A percentile compares a stretch with the other conserved stretches of the same genome.
phyloP scores from a whole-genome alignment of 1,140 invertebrate species.

The Sminthurides bifidus region DNA sequence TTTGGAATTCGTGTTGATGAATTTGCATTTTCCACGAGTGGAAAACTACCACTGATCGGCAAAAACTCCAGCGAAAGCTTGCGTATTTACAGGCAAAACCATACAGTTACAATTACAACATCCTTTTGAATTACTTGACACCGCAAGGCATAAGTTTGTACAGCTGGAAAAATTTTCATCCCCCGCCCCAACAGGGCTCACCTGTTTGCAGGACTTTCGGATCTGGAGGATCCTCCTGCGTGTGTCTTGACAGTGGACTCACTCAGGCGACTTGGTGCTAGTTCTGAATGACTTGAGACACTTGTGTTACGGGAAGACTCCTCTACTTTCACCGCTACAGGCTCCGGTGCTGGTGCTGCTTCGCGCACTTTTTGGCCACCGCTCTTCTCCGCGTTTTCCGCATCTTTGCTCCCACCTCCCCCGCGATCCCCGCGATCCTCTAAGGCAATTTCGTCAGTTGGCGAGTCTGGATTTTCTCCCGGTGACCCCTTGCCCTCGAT shows the following conservation, averaged over 20 bases:
- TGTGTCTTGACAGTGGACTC: constrained; percentile 26
- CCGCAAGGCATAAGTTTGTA: not conserved
- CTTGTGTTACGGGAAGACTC: constrained; percentile 24
- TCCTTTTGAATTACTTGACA: too few species aligned
- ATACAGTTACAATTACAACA: too few species aligned
- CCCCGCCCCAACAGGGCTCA: too few species aligned
- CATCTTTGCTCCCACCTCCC: constrained; percentile 2
- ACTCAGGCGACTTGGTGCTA: constrained; percentile 14
- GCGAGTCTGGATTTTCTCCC: constrained; percentile 28
- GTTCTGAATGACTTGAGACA: constrained; percentile 21
- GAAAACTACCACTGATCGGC: too few species aligned
- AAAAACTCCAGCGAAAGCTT: too few species aligned
- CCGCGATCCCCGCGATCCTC: constrained; percentile 7
- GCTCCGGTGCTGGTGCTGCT: too few species aligned
- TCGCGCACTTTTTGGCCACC: too few species aligned
- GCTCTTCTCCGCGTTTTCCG: constrained; percentile 1
- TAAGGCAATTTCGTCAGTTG: too few species aligned
- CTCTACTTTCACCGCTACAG: constrained; percentile 6
- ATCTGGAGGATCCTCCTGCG: constrained; percentile 20
- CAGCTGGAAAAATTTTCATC: not conserved
- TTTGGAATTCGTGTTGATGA: too few species aligned
- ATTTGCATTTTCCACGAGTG: too few species aligned
- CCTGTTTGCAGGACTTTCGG: constrained; percentile 26
- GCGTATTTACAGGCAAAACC: too few species aligned
- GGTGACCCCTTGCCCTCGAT: constrained; percentile 32